Base-by-base conservation (phyloP, 1,140 invertebrate genomes). In the Tribolium madens region DNA sequence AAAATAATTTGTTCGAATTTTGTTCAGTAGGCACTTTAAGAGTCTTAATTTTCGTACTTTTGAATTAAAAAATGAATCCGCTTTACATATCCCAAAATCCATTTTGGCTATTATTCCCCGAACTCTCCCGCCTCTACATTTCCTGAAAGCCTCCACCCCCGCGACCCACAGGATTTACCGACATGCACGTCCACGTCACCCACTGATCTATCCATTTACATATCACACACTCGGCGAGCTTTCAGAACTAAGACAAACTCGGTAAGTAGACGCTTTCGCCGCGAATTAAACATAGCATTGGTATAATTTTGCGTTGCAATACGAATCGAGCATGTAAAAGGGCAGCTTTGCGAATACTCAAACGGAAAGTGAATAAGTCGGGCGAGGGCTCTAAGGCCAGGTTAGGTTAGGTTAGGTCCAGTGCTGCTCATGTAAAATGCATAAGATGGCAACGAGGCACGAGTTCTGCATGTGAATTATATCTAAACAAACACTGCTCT, bases 361-460 rank as follows among this genome's bases (percentile, higher is more conserved):
- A 70, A 74, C 73, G 57, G 79, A 83, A 83, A 82, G 79, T 84
- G 85, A 82, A 83, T 83, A 75, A 79, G 77, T 81, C 81, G 78
- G 74, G 79, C 78, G 77, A 75, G 78, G 76, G 79, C 74, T 78
- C 71, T 80, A 83, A 80, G 80, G 77, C 80, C 78, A 78, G 70
- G 79, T 84, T 84, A 82, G 80, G 84, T 83, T 82, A 85, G 85
- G 84, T 86, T 85, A 85, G 84, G 83, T 84, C 82, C 83, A 81
- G 81, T 81, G 83, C 80, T 76, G 82, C 87, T 88, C 87, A 88
- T 88, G 87, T 87, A 87, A 88, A 88, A 88, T 88, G 87, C 87
- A 88, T 88, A 87, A 87, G 87, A 84, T 86, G 87, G 84, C 76
- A 80, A 80, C 79, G 69, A 50, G 77, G 81, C 77, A 84, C 83